phyloP scores from a whole-genome alignment of 2,797 vertebrate genomes.

The Macroramphosus scolopax region DNA sequence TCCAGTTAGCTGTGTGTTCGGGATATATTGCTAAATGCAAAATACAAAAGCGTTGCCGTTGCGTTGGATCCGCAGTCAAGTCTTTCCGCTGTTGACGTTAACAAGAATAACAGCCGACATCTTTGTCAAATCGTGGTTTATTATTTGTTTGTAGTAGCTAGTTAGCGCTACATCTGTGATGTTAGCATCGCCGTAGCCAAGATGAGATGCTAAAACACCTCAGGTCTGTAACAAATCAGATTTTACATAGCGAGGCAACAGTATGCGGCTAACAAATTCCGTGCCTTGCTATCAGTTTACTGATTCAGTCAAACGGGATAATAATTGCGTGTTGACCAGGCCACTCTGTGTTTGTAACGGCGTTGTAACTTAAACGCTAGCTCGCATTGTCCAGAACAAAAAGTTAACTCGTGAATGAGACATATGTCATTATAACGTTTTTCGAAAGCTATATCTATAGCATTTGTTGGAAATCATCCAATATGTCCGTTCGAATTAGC shows the following conservation, averaged over 20 bases:
- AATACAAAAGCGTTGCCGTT: no score
- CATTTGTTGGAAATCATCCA: not conserved
- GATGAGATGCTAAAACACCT: not conserved
- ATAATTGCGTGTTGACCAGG: not conserved
- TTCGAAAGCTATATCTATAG: not conserved
- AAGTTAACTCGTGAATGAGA: slow-evolving; percentile 12
- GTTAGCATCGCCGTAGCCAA: slow-evolving; percentile 9
- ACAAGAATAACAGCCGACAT: not conserved
- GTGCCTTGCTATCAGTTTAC: not conserved
- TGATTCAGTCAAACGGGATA: not conserved
- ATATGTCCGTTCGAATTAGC: not conserved
- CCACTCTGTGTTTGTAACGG: slow-evolving; percentile 8
- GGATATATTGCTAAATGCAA: no score
- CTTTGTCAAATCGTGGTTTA: not conserved
- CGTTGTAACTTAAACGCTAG: not conserved
- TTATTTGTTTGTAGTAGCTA: slow-evolving; percentile 11
- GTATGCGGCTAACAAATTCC: not conserved
- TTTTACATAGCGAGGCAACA: not conserved
- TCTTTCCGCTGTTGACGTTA: fast-evolving
- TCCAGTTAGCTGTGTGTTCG: not conserved
- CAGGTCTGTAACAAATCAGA: not conserved
- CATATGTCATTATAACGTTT: not conserved
- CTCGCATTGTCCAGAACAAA: not conserved
- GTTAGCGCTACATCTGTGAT: slow-evolving; percentile 30
- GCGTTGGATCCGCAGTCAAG: not conserved